phyloP scores from a whole-genome alignment of 1,140 invertebrate genomes.

The Pinna nobilis region DNA sequence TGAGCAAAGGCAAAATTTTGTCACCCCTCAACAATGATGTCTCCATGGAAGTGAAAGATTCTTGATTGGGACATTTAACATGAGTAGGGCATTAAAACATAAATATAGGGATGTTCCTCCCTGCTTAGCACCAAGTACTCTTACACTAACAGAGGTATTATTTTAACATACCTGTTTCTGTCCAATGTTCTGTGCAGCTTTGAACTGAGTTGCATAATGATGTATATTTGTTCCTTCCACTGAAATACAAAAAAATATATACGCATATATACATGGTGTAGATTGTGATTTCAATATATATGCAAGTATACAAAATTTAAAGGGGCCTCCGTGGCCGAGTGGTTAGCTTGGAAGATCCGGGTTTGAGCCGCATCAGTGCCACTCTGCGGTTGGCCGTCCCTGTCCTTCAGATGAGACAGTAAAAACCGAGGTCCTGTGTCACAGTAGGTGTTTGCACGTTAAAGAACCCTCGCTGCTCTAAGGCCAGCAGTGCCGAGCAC shows the following conservation, averaged over 20 bases:
- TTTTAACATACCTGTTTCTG: constrained; percentile 34
- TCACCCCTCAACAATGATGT: too few relatives aligned
- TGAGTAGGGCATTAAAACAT: too few relatives aligned
- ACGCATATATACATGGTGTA: not conserved
- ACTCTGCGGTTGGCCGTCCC: not conserved
- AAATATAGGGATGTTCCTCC: too few relatives aligned
- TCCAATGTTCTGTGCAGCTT: constrained; percentile 13
- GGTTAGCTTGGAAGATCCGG: not conserved
- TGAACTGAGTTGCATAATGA: constrained; percentile 40
- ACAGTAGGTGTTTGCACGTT: not conserved
- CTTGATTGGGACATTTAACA: too few relatives aligned
- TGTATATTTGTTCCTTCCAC: constrained; percentile 38
- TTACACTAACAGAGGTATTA: too few relatives aligned
- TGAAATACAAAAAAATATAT: constrained; percentile 13
- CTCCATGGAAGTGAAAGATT: too few relatives aligned
- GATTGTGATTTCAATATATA: not conserved
- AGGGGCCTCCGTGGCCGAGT: not conserved
- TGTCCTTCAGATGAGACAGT: not conserved
- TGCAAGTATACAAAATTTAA: not conserved
- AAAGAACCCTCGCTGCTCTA: too few relatives aligned
- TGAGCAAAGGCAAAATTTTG: too few relatives aligned
- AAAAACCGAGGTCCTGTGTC: not conserved
- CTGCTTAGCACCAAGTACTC: too few relatives aligned
- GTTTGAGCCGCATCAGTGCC: not conserved
- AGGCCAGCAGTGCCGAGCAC: too few relatives aligned